Percentiles rank a stretch among this genome's conserved stretches.
These are phyloP conservation scores for Hydrozoanthus tunicans DNA, from an alignment of 64 coral and sea anemone genomes.

Conservation along the genomic window DNA sequence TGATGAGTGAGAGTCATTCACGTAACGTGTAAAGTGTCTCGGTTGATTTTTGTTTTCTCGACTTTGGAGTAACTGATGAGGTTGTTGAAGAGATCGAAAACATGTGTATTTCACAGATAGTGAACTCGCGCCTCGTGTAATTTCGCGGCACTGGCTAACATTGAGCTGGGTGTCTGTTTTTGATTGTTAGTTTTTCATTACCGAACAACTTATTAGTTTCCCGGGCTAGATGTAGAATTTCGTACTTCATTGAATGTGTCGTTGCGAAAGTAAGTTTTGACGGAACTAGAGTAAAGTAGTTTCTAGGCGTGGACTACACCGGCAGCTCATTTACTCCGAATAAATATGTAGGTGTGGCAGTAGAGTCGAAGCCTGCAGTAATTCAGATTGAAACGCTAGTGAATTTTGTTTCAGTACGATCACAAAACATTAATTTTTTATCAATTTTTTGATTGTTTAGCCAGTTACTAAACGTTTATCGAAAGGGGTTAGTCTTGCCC, in stretches of 20 bases:
- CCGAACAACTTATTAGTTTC: slow-evolving; percentile 11
- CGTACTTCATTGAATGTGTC: slow-evolving; percentile 65
- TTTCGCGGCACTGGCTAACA: slow-evolving; percentile 11
- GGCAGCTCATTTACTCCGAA: slow-evolving; percentile 55
- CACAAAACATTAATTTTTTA: slow-evolving; percentile 86
- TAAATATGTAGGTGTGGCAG: slow-evolving; percentile 74
- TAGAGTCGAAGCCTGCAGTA: neutral
- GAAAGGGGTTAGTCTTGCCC: slow-evolving; percentile 1
- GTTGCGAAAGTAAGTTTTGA: slow-evolving; percentile 13
- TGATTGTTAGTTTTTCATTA: slow-evolving; percentile 30
- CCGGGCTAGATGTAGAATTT: slow-evolving; percentile 44
- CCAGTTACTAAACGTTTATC: slow-evolving; percentile 57
- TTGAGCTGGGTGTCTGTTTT: neutral
- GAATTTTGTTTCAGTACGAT: slow-evolving; percentile 24
- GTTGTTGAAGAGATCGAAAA: slow-evolving; percentile 44
- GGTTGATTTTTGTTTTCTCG: slow-evolving; percentile 46
- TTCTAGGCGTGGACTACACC: slow-evolving; percentile 52
- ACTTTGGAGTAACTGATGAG: slow-evolving; percentile 42
- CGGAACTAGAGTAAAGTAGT: slow-evolving; percentile 42
- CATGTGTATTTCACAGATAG: slow-evolving; percentile 39
- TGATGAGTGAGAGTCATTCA: slow-evolving; percentile 2
- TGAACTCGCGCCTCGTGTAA: slow-evolving; percentile 31
- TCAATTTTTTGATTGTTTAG: slow-evolving; percentile 83
- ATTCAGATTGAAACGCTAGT: slow-evolving; percentile 27
- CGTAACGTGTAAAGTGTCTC: slow-evolving; percentile 1